Evolutionary conservation across 2,113 vertebrate genomes (phyloP).

Genomic region (Archilochus colubris): DNA sequence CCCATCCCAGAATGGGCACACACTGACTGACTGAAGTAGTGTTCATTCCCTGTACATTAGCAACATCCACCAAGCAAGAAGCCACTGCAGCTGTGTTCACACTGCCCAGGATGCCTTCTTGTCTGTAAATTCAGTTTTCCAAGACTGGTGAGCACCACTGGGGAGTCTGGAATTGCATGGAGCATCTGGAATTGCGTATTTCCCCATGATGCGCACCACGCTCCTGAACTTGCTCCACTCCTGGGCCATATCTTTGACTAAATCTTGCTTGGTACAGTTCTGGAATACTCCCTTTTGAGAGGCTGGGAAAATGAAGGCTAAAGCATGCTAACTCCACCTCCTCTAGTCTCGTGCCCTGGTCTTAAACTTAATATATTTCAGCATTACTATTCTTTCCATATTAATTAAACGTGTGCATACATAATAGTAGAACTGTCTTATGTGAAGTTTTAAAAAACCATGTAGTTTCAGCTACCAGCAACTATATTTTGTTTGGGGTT

Average conservation of each 20-base stretch:
- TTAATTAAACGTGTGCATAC: not conserved
- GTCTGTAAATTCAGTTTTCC: not conserved
- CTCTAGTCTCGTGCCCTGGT: not conserved
- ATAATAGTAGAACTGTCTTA: not conserved
- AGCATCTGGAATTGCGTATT: not conserved
- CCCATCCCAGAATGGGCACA: not conserved
- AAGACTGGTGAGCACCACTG: not conserved
- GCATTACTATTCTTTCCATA: not conserved
- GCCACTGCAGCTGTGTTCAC: not conserved
- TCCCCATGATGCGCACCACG: not conserved
- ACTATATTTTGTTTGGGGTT: not conserved
- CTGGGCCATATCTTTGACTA: not conserved
- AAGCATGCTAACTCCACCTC: not conserved
- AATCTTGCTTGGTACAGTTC: not conserved
- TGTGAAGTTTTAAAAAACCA: accelerated
- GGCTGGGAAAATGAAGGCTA: not conserved
- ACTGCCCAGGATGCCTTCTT: not conserved
- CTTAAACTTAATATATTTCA: not conserved
- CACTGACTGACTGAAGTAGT: not conserved
- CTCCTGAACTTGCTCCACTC: not conserved
- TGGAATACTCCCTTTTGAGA: not conserved
- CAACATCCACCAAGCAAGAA: accelerated
- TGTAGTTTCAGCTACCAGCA: not conserved
- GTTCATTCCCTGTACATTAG: accelerated
- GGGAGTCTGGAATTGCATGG: no score